Evolutionary conservation across 2,888 invertebrate species (phyloP), one percentile per base, ranked within the genome.

Genomic region (Anagyrus pseudococci): DNA sequence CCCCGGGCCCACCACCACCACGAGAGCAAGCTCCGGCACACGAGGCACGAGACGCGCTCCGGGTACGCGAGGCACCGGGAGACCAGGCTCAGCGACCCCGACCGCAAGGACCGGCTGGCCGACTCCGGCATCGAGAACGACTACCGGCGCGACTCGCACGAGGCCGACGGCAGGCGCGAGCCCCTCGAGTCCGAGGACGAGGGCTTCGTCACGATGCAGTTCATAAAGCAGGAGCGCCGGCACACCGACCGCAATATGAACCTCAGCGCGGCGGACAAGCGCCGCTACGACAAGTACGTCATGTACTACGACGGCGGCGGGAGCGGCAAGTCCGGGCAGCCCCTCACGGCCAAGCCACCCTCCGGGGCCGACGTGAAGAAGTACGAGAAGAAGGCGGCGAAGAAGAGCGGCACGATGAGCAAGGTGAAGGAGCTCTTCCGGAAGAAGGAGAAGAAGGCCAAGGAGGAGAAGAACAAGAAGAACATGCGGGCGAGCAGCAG

Each of bases 71-170:
- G 80, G 23, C 73, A 74, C 13, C 71, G 74, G 57, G 78, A 79
- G 25, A 79, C 77, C 4, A 37, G 80, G 2, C 64, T 77, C 8
- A 83, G 83, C 64, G 84, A 83, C 67, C 77, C 77, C 29, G 84
- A 84, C 62, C 77, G 84, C 8, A 88, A 87, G 69, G 89, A 86
- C 72, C 84, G 88, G 57, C 82, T 89, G 55, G 89, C 88, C 2
- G 92, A 92, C 81, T 92, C 92, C 0, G 92, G 92, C 0, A 92
- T 92, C 67, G 92, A 92, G 74, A 91, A 92, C 70, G 92, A 92
- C 77, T 90, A 90, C 72, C 85, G 90, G 55, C 86, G 90, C 67
- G 90, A 91, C 72, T 89, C 90, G 0, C 77, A 79, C 55, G 78
- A 78, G 60, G 76, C 73, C 7, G 78, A 79, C 40, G 20, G 44